phyloP scores from a whole-genome alignment of 2,113 vertebrate species.

The Aegithalos caudatus region DNA sequence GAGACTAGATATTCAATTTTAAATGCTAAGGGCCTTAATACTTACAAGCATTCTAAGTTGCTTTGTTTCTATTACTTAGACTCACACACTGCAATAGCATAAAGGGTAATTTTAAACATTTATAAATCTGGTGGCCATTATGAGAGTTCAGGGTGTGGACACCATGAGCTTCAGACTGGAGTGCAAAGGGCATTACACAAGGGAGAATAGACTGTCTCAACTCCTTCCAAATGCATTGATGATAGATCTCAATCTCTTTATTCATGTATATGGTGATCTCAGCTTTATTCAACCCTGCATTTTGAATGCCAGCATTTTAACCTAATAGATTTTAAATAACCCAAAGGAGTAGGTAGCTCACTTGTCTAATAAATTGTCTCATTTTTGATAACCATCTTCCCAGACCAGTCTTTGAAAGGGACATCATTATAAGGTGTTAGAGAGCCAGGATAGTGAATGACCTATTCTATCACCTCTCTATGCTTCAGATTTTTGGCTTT shows the following conservation, averaged over 20 bases:
- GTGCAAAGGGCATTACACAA: background rate
- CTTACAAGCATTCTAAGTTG: background rate
- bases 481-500: background rate
- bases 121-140: background rate
- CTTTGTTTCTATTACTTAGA: background rate
- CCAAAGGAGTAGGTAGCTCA: background rate
- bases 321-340: background rate
- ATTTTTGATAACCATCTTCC: background rate
- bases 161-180: background rate
- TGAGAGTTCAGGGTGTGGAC: background rate
- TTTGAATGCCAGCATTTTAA: background rate
- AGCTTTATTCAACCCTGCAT: background rate
- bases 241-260: background rate
- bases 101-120: background rate
- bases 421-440: background rate
- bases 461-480: background rate
- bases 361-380: background rate
- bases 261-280: slow-evolving; percentile 1
- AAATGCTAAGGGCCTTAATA: background rate
- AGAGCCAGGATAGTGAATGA: background rate
- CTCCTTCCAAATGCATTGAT: slow-evolving; percentile 6
- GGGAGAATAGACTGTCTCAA: slow-evolving; percentile 5
- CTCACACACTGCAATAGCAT: background rate
- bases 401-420: background rate
- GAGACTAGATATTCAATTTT: background rate